Base-by-base conservation (phyloP, 2,888 invertebrate genomes). In the Microlaimidae sp. region DNA sequence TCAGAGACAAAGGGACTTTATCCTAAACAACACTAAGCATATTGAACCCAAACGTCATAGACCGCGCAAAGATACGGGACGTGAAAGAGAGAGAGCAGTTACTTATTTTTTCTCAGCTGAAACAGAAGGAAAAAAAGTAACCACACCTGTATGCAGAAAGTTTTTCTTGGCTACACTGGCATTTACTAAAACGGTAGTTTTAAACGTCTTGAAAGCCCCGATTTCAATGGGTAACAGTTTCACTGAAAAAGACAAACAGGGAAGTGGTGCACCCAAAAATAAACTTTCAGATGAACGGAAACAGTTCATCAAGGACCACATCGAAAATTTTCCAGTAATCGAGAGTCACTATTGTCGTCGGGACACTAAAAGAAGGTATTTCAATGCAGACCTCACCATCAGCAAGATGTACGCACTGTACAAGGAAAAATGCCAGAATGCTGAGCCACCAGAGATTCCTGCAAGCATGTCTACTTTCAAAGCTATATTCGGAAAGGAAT, bases 331-430 rank as follows among this genome's bases (percentile, higher is more conserved):
- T 29, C 53, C 49, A 5, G 4, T n/a, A 4, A 27, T 40, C 3
- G 29, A n/a, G 10, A 38, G 51, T 4, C 53, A 53, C 51, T 53
- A 53, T 40, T 38, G 29, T 41, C 17, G 53, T 3, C 19, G 19
- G n/a, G 19, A 17, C 17, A 53, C 24, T 26, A 19, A 23, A 10
- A 3, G 49, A 29, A 7, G 24, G n/a, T 53, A 53, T 26, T n/a
- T 53, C 4, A 41, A 40, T 3, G 17, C 19, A 19, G 45, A 25
- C 5, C 38, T 53, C 10, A 19, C 32, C 40, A 25, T 53, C 4
- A 28, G 25, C 4, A 51, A 53, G 49, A 53, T 53, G 52, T 53
- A 52, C 26, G 32, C 29, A 17, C 26, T 53, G n/a, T 53, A 26
- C 27, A 13, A 53, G 41, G 38, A 27, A 53, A 25, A 17, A 40